Percentiles rank a stretch among this genome's conserved stretches.
These are phyloP conservation scores for Gerris buenoi DNA, from an alignment of 1,140 invertebrate genomes.

Conservation along the genomic window DNA sequence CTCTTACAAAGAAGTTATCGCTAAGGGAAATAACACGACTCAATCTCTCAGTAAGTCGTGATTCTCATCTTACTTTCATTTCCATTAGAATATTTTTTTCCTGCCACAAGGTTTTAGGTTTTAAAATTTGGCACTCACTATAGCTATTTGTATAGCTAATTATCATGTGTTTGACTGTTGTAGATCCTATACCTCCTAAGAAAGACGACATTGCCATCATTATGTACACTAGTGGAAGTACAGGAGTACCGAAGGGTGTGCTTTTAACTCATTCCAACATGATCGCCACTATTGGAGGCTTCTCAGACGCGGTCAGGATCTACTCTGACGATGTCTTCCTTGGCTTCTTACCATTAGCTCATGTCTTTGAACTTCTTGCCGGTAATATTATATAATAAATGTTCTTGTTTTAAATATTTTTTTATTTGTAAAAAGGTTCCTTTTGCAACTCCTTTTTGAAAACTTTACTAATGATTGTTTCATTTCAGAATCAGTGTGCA, in stretches of 20 bases:
- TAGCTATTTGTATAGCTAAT: too few relatives aligned
- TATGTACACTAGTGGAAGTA: slow-evolving; percentile 93
- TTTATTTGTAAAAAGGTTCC: not conserved
- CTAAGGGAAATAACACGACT: slow-evolving; percentile 25
- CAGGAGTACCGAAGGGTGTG: slow-evolving; percentile 77
- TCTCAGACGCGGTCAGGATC: slow-evolving; percentile 60
- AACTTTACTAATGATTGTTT: not conserved
- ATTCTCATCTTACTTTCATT: too few relatives aligned
- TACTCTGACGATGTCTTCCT: slow-evolving; percentile 66
- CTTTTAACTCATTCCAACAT: slow-evolving; percentile 81
- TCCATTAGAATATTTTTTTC: not conserved
- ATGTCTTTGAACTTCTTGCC: slow-evolving; percentile 86
- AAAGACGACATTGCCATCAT: slow-evolving; percentile 74
- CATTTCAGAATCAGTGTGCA: slow-evolving; percentile 36
- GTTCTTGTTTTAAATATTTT: not conserved
- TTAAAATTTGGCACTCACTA: not conserved
- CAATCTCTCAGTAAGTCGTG: slow-evolving; percentile 31
- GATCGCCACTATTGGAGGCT: slow-evolving; percentile 72
- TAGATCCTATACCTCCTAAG: slow-evolving; percentile 38
- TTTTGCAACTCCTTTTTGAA: too few relatives aligned
- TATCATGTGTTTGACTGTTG: too few relatives aligned
- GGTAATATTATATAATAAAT: slow-evolving; percentile 30
- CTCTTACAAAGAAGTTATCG: slow-evolving; percentile 42
- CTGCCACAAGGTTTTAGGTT: not conserved
- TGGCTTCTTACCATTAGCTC: slow-evolving; percentile 90